phyloP scores from a whole-genome alignment of 2,113 vertebrate genomes.

The Pteropus alecto region DNA sequence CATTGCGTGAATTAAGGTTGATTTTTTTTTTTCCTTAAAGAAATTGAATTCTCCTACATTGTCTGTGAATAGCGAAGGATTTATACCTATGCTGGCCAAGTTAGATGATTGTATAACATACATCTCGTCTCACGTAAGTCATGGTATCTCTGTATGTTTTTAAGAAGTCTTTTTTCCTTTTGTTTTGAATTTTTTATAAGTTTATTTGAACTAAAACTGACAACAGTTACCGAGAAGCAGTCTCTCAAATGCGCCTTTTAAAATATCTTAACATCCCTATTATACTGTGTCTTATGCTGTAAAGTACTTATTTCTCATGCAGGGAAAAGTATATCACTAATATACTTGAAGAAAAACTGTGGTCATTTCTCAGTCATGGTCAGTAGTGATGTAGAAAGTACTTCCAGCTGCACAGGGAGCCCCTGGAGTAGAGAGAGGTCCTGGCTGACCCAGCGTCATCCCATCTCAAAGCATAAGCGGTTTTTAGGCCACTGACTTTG shows the following conservation, averaged over 20 bases:
- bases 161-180: background rate
- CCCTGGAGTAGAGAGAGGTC: background rate
- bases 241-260: too few relatives aligned
- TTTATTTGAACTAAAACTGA: too few relatives aligned
- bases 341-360: background rate
- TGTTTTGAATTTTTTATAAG: too few relatives aligned
- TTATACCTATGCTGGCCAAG: conserved; percentile 97
- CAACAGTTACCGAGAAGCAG: too few relatives aligned
- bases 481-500: conserved; percentile 1
- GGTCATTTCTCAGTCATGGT: background rate
- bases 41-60: conserved; percentile 96
- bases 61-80: conserved; percentile 97
- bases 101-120: conserved; percentile 97
- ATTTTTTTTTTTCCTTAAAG: conserved; percentile 81
- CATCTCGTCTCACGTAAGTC: conserved; percentile 96
- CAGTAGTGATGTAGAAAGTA: background rate
- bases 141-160: conserved; percentile 41
- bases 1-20: background rate
- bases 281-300: background rate
- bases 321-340: background rate
- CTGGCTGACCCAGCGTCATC: background rate
- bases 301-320: conserved; percentile 1
- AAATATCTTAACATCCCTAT: background rate
- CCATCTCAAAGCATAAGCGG: background rate
- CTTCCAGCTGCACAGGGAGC: background rate